Percentiles rank a stretch among this genome's conserved stretches.
Conservation (phyloP, 23 tunicate species). For the Halocynthia aurantium region DNA sequence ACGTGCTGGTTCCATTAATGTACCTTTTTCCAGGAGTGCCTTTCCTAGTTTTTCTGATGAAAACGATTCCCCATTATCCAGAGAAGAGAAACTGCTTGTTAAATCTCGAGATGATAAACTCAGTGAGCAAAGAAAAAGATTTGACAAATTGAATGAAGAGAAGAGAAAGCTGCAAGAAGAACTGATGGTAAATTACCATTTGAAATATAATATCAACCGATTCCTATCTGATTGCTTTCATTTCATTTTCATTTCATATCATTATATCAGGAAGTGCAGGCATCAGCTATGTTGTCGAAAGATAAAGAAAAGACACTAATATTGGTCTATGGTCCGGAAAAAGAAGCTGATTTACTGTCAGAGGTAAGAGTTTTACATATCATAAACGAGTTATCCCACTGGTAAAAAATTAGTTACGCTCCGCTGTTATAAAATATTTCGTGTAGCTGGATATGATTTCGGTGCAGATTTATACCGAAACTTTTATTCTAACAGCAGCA, state of each 20-base stretch:
- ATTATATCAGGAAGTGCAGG: conserved; percentile 12
- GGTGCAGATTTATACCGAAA: too few species aligned
- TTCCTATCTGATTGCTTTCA: conserved; percentile 1
- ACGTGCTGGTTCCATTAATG: background rate
- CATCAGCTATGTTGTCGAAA: conserved; percentile 17
- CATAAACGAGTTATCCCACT: background rate
- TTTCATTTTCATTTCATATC: background rate
- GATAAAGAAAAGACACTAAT: conserved; percentile 14
- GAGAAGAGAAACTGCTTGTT: conserved; percentile 10
- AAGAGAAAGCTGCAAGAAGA: conserved; percentile 5
- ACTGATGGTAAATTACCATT: conserved; percentile 4
- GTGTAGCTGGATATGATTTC: too few species aligned
- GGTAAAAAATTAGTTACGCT: background rate
- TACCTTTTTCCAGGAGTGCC: conserved; percentile 9
- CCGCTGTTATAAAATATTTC: too few species aligned
- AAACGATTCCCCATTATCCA: background rate
- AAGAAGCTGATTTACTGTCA: background rate
- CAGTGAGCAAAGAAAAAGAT: conserved; percentile 1
- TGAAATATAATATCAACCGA: background rate
- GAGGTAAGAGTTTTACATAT: background rate
- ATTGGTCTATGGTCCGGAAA: conserved; percentile 20
- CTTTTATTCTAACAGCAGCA: too few species aligned
- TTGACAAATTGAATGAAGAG: conserved; percentile 15
- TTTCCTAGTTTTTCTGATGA: conserved; percentile 22
- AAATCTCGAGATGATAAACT: conserved; percentile 20